These are phyloP conservation scores for Drosophila birchii DNA, from an alignment of 2,888 invertebrate genomes.

Conservation along the genomic window DNA sequence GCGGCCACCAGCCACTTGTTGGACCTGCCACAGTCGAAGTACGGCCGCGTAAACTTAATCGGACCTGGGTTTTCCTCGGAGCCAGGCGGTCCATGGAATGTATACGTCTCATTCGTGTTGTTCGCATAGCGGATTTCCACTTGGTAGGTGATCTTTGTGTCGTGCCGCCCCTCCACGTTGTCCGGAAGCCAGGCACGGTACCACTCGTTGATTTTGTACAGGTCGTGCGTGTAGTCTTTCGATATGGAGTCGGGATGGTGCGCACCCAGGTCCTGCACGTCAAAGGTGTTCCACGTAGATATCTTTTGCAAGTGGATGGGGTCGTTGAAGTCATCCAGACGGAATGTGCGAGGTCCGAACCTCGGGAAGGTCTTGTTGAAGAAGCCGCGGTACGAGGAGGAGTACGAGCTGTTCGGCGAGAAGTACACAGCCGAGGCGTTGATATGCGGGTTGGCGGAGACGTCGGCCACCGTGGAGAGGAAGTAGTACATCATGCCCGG, in stretches of 20 bases:
- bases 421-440: conserved; percentile 98
- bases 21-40: conserved; percentile 97
- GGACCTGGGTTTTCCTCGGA: conserved; percentile 96
- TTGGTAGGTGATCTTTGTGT: conserved; percentile 96
- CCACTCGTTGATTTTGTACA: conserved; percentile 97
- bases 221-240: conserved; percentile 95
- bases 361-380: conserved; percentile 97
- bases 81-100: conserved; percentile 97
- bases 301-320: conserved; percentile 97
- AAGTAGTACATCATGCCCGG: conserved; percentile 99
- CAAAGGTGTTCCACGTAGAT: conserved; percentile 97
- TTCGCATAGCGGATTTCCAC: conserved; percentile 97
- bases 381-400: conserved; percentile 96
- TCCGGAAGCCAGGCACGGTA: conserved; percentile 96
- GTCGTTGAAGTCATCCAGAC: conserved; percentile 97
- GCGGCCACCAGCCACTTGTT: conserved; percentile 98
- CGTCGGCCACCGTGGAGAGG: conserved; percentile 96
- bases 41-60: conserved; percentile 96
- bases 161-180: conserved; percentile 91
- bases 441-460: conserved; percentile 95
- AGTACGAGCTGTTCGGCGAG: conserved; percentile 96
- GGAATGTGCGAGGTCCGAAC: conserved; percentile 96
- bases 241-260: conserved; percentile 91
- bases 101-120: conserved; percentile 97
- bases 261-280: conserved; percentile 93